A percentile compares a stretch with the other conserved stretches of the same genome.
Conservation (phyloP, 2,113 vertebrate species). For the Smithornis capensis region DNA sequence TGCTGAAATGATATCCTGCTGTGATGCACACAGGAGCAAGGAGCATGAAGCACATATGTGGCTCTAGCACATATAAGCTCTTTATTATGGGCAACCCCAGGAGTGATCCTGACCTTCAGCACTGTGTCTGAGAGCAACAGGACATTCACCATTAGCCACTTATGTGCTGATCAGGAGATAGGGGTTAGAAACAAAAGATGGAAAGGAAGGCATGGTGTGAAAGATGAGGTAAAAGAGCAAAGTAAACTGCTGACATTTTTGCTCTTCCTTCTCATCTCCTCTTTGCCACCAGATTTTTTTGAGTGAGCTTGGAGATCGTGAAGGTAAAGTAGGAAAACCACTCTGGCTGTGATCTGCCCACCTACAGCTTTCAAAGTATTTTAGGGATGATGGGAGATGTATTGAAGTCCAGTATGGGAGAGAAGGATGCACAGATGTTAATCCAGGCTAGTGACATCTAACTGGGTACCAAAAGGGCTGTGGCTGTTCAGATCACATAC, state of each 20-base stretch:
- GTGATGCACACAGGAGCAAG: background rate
- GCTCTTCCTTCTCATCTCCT: background rate
- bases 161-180: background rate
- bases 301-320: background rate
- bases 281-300: background rate
- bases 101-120: background rate
- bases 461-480: background rate
- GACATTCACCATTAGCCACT: background rate
- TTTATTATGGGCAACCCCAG: background rate
- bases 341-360: background rate
- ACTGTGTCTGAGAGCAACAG: background rate
- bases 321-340: background rate
- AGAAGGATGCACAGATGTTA: background rate
- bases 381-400: background rate
- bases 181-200: background rate
- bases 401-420: fast-evolving
- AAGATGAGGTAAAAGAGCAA: background rate
- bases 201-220: background rate
- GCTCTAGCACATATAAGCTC: background rate
- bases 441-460: background rate
- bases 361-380: background rate
- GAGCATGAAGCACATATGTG: background rate
- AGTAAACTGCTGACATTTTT: background rate
- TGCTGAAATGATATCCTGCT: background rate
- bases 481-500: background rate